Conservation (phyloP, 2,888 invertebrate genomes). For the Hydrotaea diabolus region DNA sequence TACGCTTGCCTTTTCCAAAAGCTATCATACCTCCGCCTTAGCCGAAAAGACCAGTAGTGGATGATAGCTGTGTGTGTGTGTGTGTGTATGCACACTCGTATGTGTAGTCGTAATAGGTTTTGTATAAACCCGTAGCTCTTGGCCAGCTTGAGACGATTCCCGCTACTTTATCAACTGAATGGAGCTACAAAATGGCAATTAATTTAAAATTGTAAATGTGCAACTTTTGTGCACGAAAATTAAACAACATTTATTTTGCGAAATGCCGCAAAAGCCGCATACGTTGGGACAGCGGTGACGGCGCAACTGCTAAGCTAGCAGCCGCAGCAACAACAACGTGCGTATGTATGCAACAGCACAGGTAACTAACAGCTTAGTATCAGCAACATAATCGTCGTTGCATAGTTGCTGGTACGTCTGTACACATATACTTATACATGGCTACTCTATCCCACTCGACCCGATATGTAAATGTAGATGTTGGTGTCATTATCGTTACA, state of each 20-base stretch:
- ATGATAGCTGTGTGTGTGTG: too few species aligned
- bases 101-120: neutral
- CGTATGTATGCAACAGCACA: too few species aligned
- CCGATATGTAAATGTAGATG: neutral
- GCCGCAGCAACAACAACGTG: too few species aligned
- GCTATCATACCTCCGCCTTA: too few species aligned
- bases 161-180: conserved; percentile 43
- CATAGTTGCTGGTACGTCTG: neutral
- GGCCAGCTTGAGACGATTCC: conserved; percentile 1
- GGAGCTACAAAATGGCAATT: conserved; percentile 64
- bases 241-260: conserved; percentile 49
- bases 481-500: neutral
- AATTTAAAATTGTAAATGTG: conserved; percentile 65
- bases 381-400: neutral
- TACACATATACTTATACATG: neutral
- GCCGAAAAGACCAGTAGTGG: too few species aligned
- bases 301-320: conserved; percentile 1
- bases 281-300: conserved; percentile 22
- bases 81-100: too few species aligned
- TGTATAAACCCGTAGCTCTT: neutral
- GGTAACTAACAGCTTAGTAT: conserved; percentile 3
- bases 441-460: too few species aligned
- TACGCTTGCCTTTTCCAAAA: too few species aligned
- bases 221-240: conserved; percentile 56
- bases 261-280: conserved; percentile 58